Percentiles rank a stretch among this genome's conserved stretches.
These are phyloP conservation scores for Pegea sp. DNA, from an alignment of 23 tunicate species.

Conservation along the genomic window DNA sequence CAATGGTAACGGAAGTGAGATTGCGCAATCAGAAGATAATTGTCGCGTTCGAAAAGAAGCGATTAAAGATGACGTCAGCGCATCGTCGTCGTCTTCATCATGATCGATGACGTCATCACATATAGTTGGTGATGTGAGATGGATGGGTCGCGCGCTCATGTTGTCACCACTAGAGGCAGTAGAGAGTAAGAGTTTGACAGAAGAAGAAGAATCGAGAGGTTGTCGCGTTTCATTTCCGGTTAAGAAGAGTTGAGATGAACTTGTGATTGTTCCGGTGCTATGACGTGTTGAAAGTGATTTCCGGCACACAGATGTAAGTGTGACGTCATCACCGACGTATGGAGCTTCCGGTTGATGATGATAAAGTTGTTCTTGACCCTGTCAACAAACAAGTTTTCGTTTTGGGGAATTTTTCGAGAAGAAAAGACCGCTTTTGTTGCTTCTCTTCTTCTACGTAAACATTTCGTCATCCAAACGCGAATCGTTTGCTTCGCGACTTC, in stretches of 20 bases:
- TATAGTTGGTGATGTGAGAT: too few relatives aligned
- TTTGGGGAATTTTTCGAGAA: neutral
- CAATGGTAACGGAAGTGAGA: too few relatives aligned
- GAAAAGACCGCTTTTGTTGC: neutral
- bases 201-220: neutral
- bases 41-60: too few relatives aligned
- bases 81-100: too few relatives aligned
- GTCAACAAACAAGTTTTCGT: neutral
- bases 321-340: too few relatives aligned
- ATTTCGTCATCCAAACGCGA: slow-evolving; percentile 30
- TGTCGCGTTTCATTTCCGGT: neutral
- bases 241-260: too few relatives aligned
- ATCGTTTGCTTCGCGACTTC: slow-evolving; percentile 81
- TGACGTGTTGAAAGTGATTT: neutral
- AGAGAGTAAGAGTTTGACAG: slow-evolving; percentile 1
- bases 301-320: too few relatives aligned
- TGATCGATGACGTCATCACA: too few relatives aligned
- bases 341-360: too few relatives aligned
- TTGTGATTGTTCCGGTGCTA: neutral
- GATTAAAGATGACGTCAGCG: too few relatives aligned
- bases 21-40: too few relatives aligned
- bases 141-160: too few relatives aligned
- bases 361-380: neutral
- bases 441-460: slow-evolving; percentile 12
- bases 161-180: neutral